phyloP scores from a whole-genome alignment of 2,888 invertebrate genomes.

The Dryobotodes eremita region DNA sequence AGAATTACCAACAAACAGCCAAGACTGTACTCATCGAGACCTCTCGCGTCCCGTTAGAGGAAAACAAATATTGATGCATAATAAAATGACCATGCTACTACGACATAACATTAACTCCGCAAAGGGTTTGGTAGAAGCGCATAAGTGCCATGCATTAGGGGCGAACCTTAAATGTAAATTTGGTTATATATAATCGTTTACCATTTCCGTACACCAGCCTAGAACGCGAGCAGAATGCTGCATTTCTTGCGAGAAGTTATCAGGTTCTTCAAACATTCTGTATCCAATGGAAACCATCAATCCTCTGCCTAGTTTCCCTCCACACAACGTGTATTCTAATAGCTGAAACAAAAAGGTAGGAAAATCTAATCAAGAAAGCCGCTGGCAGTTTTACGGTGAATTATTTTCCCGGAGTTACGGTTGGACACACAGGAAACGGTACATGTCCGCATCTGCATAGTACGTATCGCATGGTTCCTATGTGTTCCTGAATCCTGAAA shows the following conservation, averaged over 20 bases:
- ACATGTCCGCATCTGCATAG: too few species aligned
- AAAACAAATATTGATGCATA: neutral
- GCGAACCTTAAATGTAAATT: too few species aligned
- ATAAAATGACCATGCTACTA: neutral
- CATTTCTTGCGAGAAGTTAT: slow-evolving; percentile 32
- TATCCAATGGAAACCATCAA: slow-evolving; percentile 40
- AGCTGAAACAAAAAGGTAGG: slow-evolving; percentile 38
- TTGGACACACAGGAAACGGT: too few species aligned
- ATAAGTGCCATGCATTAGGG: neutral
- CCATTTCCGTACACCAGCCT: slow-evolving; percentile 61
- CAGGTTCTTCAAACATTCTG: slow-evolving; percentile 47
- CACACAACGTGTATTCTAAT: slow-evolving; percentile 35
- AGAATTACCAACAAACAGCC: neutral
- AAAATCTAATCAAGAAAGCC: neutral
- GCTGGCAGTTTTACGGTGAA: neutral
- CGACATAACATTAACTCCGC: neutral
- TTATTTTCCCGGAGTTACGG: neutral
- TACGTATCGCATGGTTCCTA: too few species aligned
- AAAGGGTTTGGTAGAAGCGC: neutral
- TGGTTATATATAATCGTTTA: slow-evolving; percentile 1
- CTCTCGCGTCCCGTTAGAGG: neutral
- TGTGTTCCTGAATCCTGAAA: neutral
- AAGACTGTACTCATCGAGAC: neutral
- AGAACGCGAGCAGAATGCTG: slow-evolving; percentile 51
- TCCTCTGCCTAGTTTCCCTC: slow-evolving; percentile 45